phyloP scores from a whole-genome alignment of 2,888 invertebrate species.

The Standfussiana lucernea region DNA sequence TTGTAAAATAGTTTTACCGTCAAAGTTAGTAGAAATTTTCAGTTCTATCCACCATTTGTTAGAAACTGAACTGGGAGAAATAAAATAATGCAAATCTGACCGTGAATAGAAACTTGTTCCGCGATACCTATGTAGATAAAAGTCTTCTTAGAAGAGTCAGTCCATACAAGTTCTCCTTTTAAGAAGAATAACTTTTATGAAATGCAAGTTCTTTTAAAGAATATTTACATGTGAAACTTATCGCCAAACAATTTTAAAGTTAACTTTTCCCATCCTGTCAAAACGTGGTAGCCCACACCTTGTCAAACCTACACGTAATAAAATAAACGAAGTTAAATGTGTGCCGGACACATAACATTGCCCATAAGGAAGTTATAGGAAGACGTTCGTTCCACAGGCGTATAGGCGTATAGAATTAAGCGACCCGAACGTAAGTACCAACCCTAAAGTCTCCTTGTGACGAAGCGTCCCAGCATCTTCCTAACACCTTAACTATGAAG shows the following conservation, averaged over 20 bases:
- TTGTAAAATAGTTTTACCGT: neutral
- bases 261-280: neutral
- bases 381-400: slow-evolving; percentile 8
- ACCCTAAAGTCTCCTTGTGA: slow-evolving; percentile 20
- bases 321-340: slow-evolving; percentile 21
- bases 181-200: neutral
- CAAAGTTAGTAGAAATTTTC: neutral
- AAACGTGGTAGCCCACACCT: neutral
- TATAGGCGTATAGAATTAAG: slow-evolving; percentile 36
- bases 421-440: slow-evolving; percentile 21
- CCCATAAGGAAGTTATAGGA: slow-evolving; percentile 46
- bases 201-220: neutral
- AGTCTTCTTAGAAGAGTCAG: neutral
- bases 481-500: neutral
- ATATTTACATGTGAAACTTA: neutral
- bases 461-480: slow-evolving; percentile 6
- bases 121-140: neutral
- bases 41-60: neutral
- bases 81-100: neutral
- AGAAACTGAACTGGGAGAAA: neutral
- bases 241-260: neutral
- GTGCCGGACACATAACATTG: slow-evolving; percentile 23
- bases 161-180: neutral
- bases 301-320: neutral
- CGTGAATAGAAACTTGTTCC: neutral